Percentiles rank a stretch among this genome's conserved stretches.
Conservation (phyloP, 2,113 vertebrate species). For the Conger conger region DNA sequence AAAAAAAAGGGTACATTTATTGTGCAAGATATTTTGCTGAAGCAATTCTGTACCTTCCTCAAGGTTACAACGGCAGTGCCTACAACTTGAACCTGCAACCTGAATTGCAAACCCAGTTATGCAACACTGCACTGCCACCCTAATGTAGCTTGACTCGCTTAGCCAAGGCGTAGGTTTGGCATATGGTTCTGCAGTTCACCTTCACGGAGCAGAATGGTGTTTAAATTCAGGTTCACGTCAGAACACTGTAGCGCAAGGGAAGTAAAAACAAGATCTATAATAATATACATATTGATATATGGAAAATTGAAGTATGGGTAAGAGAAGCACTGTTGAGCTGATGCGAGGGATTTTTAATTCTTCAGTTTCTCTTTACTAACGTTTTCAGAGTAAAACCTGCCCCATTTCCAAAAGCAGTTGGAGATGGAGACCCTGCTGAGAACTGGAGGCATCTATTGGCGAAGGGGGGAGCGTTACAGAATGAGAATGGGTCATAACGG, state of each 20-base stretch:
- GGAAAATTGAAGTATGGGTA: too few relatives aligned
- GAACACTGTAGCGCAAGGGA: neutral
- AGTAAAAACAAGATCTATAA: neutral
- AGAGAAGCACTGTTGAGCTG: neutral
- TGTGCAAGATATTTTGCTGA: too few relatives aligned
- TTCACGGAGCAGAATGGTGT: too few relatives aligned
- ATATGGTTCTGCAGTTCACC: too few relatives aligned
- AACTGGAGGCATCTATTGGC: neutral
- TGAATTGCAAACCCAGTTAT: too few relatives aligned
- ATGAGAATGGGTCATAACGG: neutral
- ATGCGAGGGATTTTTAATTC: neutral
- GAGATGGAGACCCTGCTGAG: neutral
- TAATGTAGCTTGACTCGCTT: too few relatives aligned
- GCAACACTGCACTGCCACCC: too few relatives aligned
- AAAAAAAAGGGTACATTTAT: too few relatives aligned
- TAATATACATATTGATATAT: neutral
- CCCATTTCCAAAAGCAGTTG: constrained; percentile 1
- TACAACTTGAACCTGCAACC: too few relatives aligned
- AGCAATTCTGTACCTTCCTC: too few relatives aligned
- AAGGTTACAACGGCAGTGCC: too few relatives aligned
- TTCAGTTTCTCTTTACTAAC: neutral
- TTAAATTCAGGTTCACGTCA: neutral
- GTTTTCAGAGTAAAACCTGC: neutral
- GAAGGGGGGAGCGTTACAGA: neutral
- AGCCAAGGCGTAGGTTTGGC: too few relatives aligned